A percentile compares a stretch with the other conserved stretches of the same genome.
phyloP scores from a whole-genome alignment of 2,888 invertebrate species.

The Rhagophthalmus giganteus region DNA sequence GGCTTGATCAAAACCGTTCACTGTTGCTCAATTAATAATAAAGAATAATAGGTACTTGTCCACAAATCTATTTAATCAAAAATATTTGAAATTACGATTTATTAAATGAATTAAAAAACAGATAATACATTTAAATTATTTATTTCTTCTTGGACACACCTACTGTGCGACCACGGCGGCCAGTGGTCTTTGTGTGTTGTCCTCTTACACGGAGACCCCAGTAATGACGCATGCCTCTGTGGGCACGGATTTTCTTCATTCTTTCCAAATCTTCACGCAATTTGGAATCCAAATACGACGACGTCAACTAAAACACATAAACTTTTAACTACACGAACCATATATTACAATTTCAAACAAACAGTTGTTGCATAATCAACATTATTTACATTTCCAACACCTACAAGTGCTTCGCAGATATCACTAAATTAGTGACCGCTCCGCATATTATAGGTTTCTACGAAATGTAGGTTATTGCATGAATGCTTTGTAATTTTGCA shows the following conservation, averaged over 20 bases:
- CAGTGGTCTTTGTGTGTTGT: constrained; percentile 99
- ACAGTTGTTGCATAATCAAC: too few relatives aligned
- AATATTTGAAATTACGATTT: not conserved
- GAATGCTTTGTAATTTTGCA: constrained; percentile 59
- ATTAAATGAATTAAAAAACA: not conserved
- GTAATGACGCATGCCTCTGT: constrained; percentile 98
- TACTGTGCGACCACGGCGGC: constrained; percentile 98
- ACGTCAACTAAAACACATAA: constrained; percentile 77
- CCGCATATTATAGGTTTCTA: constrained; percentile 39
- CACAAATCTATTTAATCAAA: too few relatives aligned
- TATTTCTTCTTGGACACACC: constrained; percentile 99
- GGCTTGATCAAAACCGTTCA: too few relatives aligned
- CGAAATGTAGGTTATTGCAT: constrained; percentile 23
- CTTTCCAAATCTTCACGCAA: constrained; percentile 99
- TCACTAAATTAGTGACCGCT: constrained; percentile 45
- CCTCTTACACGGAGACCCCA: constrained; percentile 99
- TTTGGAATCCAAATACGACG: constrained; percentile 94
- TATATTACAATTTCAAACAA: too few relatives aligned
- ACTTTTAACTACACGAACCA: too few relatives aligned
- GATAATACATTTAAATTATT: constrained; percentile 49
- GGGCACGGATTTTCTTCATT: constrained; percentile 98
- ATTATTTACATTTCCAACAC: too few relatives aligned
- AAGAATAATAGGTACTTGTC: too few relatives aligned
- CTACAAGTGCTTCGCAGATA: too few relatives aligned
- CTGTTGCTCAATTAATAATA: not conserved